Conservation (phyloP, 2,797 vertebrate species). For the Coracias cyanogaster region DNA sequence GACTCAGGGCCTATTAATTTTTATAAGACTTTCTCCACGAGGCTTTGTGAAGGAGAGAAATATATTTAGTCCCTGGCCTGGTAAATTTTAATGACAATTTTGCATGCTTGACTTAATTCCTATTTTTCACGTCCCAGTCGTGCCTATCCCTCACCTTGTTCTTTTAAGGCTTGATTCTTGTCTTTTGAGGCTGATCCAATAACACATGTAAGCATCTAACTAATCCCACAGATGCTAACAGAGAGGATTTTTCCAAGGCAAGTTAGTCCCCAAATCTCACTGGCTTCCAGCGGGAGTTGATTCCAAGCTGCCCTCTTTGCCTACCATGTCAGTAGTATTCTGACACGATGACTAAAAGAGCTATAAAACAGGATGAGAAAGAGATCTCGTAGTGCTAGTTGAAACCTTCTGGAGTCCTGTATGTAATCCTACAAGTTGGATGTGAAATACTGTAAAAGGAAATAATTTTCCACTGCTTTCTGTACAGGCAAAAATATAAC, state of each 20-base stretch:
- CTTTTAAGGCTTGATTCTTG: background rate
- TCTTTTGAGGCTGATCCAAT: background rate
- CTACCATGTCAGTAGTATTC: background rate
- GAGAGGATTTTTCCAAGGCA: background rate
- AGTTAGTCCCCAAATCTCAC: background rate
- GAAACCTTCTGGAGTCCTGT: background rate
- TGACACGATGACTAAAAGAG: background rate
- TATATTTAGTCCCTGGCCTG: conserved; percentile 46
- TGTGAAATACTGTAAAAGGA: background rate
- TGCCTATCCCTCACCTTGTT: conserved; percentile 13
- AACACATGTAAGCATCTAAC: background rate
- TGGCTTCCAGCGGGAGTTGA: background rate
- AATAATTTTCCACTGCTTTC: background rate
- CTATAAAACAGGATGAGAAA: background rate
- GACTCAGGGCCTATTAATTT: conserved; percentile 49
- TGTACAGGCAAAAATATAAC: background rate
- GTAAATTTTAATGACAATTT: conserved; percentile 71
- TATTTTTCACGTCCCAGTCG: conserved; percentile 14
- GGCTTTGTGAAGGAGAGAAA: background rate
- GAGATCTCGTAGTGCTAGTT: background rate
- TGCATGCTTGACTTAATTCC: conserved; percentile 57
- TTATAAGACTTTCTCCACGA: conserved; percentile 14
- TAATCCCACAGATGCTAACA: background rate
- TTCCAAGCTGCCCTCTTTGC: background rate
- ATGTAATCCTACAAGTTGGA: background rate